Base-by-base conservation (phyloP, 1,140 invertebrate genomes). In the Tetranychus cinnabarinus region DNA sequence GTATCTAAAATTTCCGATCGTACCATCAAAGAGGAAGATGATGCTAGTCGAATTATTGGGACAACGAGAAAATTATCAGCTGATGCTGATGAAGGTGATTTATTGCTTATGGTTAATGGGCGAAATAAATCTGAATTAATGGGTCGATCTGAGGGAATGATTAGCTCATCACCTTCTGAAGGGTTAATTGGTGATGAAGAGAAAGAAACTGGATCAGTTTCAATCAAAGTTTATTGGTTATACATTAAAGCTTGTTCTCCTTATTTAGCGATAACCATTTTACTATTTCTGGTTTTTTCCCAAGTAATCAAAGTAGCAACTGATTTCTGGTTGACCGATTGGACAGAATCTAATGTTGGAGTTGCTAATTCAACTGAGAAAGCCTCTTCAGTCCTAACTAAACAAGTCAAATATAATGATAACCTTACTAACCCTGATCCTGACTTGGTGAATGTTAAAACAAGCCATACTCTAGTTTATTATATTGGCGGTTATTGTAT, bases 231-330 rank as follows among this genome's bases (percentile, higher is more conserved):
- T 56, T 84, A 83, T 71, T 64, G 78, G 54, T 70, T 76, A 39
- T 84, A 84, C 66, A 69, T 81, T 61, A 74, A 72, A 58, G 76
- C 81, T 23, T 82, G 81, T 66, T 80, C 80, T 1, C 67, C 77
- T 56, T 65, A 72, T 46, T 70, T 79, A 59, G 76, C 71, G 23
- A 39, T 75, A 59, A 55, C 77, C 23, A 82, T 78, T 67, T 69
- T 82, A 60, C 65, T 75, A 47, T 75, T 78, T 23, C 75, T 69
- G 15, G 56, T 69, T 23, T 45, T 55, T 45, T 69, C 65, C 46
- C 70, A 71, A 65, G 64, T 62, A 8, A 55, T 65, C 15, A 65
- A 65, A 58, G 62, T 69, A 3, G 58, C 61, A 2, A 65, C 65
- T 10, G 68, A 69, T 55, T 68, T 69, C 62, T 69, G 68, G 67